These are phyloP conservation scores for Caenorhabditis macrosperma DNA, from an alignment of 2,888 invertebrate genomes.

Conservation along the genomic window DNA sequence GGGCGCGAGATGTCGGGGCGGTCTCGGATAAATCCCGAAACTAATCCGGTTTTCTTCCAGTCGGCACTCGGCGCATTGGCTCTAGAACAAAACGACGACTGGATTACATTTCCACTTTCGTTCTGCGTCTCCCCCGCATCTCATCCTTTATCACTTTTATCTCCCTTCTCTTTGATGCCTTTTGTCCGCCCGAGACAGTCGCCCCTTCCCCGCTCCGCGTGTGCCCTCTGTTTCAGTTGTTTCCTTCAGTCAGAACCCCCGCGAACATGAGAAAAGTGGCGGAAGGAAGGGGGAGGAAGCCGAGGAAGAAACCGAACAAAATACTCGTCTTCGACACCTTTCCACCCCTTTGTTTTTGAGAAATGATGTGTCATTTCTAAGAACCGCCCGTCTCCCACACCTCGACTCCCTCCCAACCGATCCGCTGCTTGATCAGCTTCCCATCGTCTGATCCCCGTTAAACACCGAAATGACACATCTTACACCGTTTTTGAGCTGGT, in stretches of 20 bases:
- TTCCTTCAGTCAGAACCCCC: not conserved
- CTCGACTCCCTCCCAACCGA: too few species aligned
- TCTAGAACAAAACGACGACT: slow-evolving; percentile 43
- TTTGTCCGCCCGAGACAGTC: too few species aligned
- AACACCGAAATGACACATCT: too few species aligned
- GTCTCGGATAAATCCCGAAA: slow-evolving; percentile 47
- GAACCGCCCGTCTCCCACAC: too few species aligned
- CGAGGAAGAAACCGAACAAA: not conserved
- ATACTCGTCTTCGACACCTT: not conserved
- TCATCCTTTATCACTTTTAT: slow-evolving; percentile 1
- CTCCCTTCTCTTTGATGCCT: not conserved
- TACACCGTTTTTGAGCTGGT: too few species aligned
- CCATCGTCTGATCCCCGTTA: too few species aligned
- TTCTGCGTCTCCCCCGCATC: slow-evolving; percentile 17
- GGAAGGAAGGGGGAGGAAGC: not conserved
- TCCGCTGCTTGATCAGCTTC: too few species aligned
- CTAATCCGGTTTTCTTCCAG: slow-evolving; percentile 46
- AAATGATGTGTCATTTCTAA: too few species aligned
- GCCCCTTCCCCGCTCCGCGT: not conserved
- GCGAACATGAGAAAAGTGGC: not conserved
- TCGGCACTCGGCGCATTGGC: not conserved
- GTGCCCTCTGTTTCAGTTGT: not conserved
- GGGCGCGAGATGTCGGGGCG: slow-evolving; percentile 17
- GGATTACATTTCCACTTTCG: slow-evolving; percentile 34
- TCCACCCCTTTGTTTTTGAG: not conserved